These are phyloP conservation scores for Trichonephila inaurata DNA, from an alignment of 1,140 invertebrate species.

Conservation along the genomic window DNA sequence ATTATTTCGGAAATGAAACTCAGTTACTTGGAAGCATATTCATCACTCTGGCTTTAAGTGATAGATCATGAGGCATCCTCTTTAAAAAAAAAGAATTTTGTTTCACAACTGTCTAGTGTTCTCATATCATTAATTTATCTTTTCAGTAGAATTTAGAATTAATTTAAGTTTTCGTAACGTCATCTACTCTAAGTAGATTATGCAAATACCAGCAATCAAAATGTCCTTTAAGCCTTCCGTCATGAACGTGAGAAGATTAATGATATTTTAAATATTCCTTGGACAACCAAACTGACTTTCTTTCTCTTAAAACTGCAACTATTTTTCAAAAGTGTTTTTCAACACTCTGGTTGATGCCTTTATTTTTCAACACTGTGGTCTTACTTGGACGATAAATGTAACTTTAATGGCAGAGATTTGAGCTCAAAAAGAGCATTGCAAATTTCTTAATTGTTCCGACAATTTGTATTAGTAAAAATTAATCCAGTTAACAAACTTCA, in stretches of 20 bases:
- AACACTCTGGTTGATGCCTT: not conserved
- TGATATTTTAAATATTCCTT: slow-evolving; percentile 54
- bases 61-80: not conserved
- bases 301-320: not conserved
- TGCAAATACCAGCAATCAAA: slow-evolving; percentile 65
- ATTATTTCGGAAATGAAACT: not conserved
- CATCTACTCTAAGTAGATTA: slow-evolving; percentile 47
- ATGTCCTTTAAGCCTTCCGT: slow-evolving; percentile 29
- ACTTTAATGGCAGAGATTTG: too few species aligned
- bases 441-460: too few species aligned
- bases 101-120: slow-evolving; percentile 13
- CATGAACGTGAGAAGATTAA: slow-evolving; percentile 42
- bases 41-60: not conserved
- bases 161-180: slow-evolving; percentile 33
- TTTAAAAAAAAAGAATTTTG: not conserved
- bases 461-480: too few species aligned
- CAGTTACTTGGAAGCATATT: not conserved
- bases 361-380: too few species aligned
- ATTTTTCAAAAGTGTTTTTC: not conserved
- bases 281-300: not conserved
- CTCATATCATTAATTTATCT: slow-evolving; percentile 20
- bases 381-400: too few species aligned
- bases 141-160: slow-evolving; percentile 8
- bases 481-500: too few species aligned
- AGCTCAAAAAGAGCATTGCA: too few species aligned